Conservation (phyloP, 2,797 vertebrate species). For the Hirundo rustica region DNA sequence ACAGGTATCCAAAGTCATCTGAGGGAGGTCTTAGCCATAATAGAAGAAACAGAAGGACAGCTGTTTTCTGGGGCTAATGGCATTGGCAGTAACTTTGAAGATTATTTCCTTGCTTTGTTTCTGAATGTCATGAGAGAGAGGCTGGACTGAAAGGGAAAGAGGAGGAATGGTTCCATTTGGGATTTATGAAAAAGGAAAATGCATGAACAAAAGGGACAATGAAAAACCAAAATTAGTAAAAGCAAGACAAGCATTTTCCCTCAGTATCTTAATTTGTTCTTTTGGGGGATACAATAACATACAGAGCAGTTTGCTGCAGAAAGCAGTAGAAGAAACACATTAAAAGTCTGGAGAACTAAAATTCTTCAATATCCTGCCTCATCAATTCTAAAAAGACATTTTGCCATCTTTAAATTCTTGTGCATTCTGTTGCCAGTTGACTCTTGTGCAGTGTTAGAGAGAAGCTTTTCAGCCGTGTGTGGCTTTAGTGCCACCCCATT, state of each 20-base stretch:
- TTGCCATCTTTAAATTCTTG: neutral
- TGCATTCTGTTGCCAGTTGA: neutral
- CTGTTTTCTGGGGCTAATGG: neutral
- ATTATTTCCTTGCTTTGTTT: neutral
- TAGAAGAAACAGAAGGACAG: neutral
- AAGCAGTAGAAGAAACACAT: neutral
- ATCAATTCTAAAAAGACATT: neutral
- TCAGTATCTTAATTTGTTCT: neutral
- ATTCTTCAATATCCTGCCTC: neutral
- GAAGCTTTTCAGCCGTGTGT: neutral
- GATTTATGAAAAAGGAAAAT: constrained; percentile 1
- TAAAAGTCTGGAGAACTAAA: constrained; percentile 11
- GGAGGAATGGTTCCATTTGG: neutral
- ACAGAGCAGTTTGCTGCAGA: neutral
- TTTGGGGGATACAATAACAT: neutral
- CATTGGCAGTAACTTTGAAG: neutral
- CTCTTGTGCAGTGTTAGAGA: neutral
- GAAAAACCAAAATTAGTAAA: constrained; percentile 12
- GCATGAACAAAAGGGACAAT: neutral
- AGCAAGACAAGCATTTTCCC: neutral
- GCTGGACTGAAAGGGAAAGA: neutral
- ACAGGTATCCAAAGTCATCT: neutral
- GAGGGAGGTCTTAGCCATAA: neutral
- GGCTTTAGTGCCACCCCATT: neutral
- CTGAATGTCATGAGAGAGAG: neutral